Percentiles rank a stretch among this genome's conserved stretches.
These are phyloP conservation scores for Leptodactylus fallax DNA, from an alignment of 2,797 vertebrate genomes.

Conservation along the genomic window DNA sequence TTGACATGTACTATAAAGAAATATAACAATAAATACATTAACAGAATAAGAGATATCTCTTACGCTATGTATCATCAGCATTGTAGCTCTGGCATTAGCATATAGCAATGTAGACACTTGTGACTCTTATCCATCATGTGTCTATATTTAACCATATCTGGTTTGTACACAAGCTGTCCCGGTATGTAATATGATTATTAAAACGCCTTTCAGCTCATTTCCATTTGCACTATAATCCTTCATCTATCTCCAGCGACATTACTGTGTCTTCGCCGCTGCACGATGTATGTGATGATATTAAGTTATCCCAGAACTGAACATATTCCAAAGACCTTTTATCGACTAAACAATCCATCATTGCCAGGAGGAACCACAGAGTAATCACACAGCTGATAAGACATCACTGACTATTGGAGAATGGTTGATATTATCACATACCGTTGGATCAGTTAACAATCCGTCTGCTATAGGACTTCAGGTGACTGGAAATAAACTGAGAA, in stretches of 20 bases:
- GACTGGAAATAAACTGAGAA: background rate
- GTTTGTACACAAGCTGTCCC: background rate
- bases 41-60: background rate
- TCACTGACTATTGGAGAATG: background rate
- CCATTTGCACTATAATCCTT: conserved; percentile 1
- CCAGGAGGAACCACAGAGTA: conserved; percentile 18
- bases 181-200: conserved; percentile 16
- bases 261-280: background rate
- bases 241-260: background rate
- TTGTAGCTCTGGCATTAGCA: no score
- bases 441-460: conserved; percentile 24
- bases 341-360: conserved; percentile 46
- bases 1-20: background rate
- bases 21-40: no score
- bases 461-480: background rate
- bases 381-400: conserved; percentile 32
- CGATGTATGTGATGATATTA: conserved; percentile 23
- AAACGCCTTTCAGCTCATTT: conserved; percentile 13
- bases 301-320: conserved; percentile 43
- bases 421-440: conserved; percentile 35
- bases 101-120: background rate
- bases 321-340: conserved; percentile 47
- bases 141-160: background rate
- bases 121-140: background rate
- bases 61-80: background rate